Conservation (phyloP, 2,113 vertebrate genomes). For the Cranoglanis bouderius region DNA sequence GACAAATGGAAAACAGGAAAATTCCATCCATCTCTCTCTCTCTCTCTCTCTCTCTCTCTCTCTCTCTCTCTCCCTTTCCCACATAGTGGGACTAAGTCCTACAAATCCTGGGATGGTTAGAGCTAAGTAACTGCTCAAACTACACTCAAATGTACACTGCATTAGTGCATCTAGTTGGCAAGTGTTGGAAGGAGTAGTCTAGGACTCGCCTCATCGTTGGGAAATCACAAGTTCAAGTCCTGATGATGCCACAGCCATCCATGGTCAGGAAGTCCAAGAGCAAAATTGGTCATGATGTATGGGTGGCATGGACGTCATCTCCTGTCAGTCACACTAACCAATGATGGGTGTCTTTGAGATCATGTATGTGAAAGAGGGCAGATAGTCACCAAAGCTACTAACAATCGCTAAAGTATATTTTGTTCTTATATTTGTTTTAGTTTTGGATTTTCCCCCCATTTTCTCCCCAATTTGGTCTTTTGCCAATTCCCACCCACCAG, state of each 20-base stretch:
- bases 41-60: neutral
- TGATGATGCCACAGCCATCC: neutral
- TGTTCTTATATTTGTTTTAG: neutral
- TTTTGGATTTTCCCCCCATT: neutral
- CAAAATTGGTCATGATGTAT: neutral
- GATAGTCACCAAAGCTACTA: neutral
- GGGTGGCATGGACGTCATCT: neutral
- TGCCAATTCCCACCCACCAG: no score
- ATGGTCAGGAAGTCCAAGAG: no score
- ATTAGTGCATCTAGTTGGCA: neutral
- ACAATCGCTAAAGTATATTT: neutral
- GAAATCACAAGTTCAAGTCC: no score
- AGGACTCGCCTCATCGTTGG: neutral
- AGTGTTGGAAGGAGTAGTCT: neutral
- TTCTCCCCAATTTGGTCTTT: neutral
- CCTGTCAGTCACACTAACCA: neutral
- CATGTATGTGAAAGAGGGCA: neutral
- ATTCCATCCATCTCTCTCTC: neutral
- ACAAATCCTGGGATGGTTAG: neutral
- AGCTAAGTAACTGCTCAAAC: neutral
- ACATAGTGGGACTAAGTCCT: no score
- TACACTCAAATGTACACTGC: neutral
- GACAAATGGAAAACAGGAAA: conserved; percentile 7
- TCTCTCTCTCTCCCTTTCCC: neutral
- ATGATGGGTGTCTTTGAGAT: neutral